Conservation (phyloP, 2,113 vertebrate species). For the Elachura formosa region DNA sequence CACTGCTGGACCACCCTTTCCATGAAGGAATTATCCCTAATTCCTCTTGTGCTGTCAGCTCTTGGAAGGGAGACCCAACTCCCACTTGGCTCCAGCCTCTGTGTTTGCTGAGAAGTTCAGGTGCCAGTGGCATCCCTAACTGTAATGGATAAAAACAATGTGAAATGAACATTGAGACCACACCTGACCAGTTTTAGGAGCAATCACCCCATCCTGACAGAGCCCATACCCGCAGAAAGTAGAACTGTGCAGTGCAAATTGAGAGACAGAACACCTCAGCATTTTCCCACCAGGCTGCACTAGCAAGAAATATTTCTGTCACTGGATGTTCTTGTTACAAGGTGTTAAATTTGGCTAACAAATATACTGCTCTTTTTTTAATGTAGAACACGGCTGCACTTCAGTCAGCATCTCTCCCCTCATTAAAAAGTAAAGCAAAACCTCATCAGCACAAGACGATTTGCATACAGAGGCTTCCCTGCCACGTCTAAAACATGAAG, state of each 20-base stretch:
- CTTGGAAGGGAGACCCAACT: background rate
- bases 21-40: background rate
- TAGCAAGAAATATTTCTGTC: background rate
- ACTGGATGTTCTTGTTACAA: background rate
- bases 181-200: background rate
- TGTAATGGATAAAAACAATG: background rate
- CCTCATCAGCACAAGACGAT: background rate
- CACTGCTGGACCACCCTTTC: background rate
- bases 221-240: accelerated
- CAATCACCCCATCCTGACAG: background rate
- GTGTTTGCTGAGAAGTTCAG: background rate
- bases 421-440: background rate
- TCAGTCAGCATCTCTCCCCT: background rate
- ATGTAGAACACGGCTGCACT: background rate
- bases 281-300: background rate
- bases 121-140: background rate
- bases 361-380: background rate
- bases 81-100: background rate
- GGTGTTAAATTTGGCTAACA: slow-evolving; percentile 16
- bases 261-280: background rate
- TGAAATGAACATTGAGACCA: background rate
- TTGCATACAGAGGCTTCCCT: background rate
- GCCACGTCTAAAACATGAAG: background rate
- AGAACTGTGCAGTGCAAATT: background rate
- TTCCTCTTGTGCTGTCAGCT: background rate